Evolutionary conservation across 2,113 vertebrate species (phyloP).

Genomic region (Clarias macrocephalus): DNA sequence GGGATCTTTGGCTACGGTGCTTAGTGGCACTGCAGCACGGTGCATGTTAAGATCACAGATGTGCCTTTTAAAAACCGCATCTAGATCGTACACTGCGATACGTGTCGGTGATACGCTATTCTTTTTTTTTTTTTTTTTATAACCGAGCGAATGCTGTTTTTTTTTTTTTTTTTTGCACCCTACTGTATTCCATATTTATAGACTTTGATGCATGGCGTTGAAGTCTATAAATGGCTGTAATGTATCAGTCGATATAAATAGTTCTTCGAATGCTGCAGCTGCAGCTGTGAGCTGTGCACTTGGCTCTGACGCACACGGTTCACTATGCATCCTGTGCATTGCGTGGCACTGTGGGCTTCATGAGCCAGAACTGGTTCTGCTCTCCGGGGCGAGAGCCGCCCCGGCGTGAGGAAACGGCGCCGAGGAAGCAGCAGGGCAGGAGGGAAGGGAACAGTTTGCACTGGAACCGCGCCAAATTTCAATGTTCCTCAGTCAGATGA

Average conservation of each 20-base stretch:
- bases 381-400: slow-evolving; percentile 27
- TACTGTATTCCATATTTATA: slow-evolving; percentile 28
- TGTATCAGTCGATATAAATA: slow-evolving; percentile 27
- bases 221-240: slow-evolving; percentile 23
- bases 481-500: slow-evolving; percentile 78
- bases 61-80: not conserved
- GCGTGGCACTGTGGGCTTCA: slow-evolving; percentile 13
- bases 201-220: slow-evolving; percentile 4
- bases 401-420: slow-evolving; percentile 29
- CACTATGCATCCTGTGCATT: slow-evolving; percentile 11
- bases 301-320: slow-evolving; percentile 1
- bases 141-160: not conserved
- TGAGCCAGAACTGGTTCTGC: slow-evolving; percentile 23
- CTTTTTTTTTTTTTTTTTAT: too few species aligned
- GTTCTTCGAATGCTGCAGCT: slow-evolving; percentile 3
- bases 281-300: slow-evolving; percentile 26
- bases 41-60: not conserved
- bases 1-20: not conserved
- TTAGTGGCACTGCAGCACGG: not conserved
- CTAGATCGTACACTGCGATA: not conserved
- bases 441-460: slow-evolving; percentile 61
- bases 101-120: not conserved
- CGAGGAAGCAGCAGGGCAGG: slow-evolving; percentile 43
- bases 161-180: not conserved
- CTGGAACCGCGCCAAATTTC: slow-evolving; percentile 73